phyloP scores from a whole-genome alignment of 2,797 vertebrate species.

The Anolis apletophallus region DNA sequence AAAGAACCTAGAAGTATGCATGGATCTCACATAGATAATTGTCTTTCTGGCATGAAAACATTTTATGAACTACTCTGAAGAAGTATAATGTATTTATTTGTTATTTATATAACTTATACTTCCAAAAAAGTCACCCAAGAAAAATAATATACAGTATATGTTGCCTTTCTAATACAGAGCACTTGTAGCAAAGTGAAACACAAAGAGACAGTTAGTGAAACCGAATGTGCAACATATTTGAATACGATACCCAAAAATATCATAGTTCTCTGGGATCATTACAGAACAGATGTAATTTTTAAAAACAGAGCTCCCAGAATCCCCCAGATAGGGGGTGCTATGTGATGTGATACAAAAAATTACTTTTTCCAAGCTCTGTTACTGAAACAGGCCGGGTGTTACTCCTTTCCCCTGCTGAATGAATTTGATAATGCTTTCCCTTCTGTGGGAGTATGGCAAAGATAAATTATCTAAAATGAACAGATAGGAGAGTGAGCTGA shows the following conservation, averaged over 20 bases:
- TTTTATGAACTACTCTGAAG: neutral
- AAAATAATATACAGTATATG: neutral
- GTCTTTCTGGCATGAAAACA: neutral
- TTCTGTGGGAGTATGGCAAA: constrained; percentile 19
- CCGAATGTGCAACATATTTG: neutral
- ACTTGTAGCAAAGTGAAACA: neutral
- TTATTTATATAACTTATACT: no score
- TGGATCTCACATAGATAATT: neutral
- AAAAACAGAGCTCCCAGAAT: no score
- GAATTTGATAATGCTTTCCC: constrained; percentile 20
- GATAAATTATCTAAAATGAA: constrained; percentile 26
- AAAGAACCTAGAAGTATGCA: neutral
- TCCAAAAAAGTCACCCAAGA: no score
- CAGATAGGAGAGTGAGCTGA: constrained; percentile 14
- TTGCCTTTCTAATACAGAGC: neutral
- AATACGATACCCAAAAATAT: neutral
- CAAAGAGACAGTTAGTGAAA: neutral
- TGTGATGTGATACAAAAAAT: no score
- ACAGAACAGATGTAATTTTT: neutral
- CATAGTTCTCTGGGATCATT: neutral
- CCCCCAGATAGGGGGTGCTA: no score
- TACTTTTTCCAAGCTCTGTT: neutral
- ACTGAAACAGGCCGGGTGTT: constrained; percentile 12
- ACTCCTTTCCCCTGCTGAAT: constrained; percentile 7
- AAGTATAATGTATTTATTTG: neutral